Conservation (phyloP, 2,113 vertebrate species). For the Etheostoma cragini region DNA sequence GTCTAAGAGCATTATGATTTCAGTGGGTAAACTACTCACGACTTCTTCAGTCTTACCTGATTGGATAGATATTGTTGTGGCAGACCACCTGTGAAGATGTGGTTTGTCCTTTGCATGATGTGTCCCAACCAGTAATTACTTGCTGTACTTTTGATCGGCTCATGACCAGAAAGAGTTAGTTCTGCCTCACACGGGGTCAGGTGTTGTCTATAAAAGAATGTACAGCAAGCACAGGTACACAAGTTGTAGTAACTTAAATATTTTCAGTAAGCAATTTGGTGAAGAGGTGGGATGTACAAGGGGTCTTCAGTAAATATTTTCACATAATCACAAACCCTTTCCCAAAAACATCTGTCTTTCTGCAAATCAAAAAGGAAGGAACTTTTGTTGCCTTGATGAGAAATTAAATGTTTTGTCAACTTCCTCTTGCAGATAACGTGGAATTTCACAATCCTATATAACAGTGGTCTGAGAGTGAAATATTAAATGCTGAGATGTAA, state of each 20-base stretch:
- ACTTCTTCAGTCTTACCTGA: constrained; percentile 74
- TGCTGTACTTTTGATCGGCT: constrained; percentile 62
- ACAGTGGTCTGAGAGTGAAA: not conserved
- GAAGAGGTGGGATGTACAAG: not conserved
- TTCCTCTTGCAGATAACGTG: not conserved
- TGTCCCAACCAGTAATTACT: constrained; percentile 73
- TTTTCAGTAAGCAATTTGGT: not conserved
- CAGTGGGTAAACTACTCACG: not conserved
- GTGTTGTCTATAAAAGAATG: constrained; percentile 79
- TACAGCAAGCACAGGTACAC: not conserved
- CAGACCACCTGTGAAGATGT: constrained; percentile 85
- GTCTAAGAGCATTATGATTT: not conserved
- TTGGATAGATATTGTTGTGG: constrained; percentile 72
- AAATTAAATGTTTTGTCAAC: not conserved
- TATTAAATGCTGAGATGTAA: not conserved
- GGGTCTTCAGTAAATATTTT: not conserved
- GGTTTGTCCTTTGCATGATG: constrained; percentile 72
- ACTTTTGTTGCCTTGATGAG: not conserved
- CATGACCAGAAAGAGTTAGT: constrained; percentile 76
- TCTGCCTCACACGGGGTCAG: constrained; percentile 85
- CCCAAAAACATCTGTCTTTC: not conserved
- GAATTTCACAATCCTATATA: not conserved
- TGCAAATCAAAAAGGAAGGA: not conserved
- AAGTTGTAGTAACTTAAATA: not conserved
- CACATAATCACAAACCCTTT: not conserved